A percentile compares a stretch with the other conserved stretches of the same genome.
phyloP scores from a whole-genome alignment of 2,888 invertebrate species.

The Erpobdella octoculata region DNA sequence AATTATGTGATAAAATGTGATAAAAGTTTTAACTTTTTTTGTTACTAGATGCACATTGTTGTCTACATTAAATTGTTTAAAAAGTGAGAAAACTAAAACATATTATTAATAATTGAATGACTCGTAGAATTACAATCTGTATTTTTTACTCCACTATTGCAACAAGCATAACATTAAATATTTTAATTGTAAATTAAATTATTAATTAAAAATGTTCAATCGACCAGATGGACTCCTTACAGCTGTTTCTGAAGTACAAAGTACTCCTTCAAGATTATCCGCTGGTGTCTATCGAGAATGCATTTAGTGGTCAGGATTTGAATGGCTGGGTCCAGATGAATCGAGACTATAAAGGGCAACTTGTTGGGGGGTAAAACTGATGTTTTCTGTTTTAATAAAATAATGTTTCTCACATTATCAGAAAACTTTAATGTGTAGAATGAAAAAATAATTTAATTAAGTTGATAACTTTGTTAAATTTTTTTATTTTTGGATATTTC shows the following conservation, averaged over 20 bases:
- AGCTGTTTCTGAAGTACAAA: constrained; percentile 76
- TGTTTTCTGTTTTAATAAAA: no score
- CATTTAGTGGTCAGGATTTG: constrained; percentile 98
- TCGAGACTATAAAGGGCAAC: constrained; percentile 52
- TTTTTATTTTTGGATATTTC: no score
- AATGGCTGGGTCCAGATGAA: constrained; percentile 70
- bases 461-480: no score
- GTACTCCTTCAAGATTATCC: constrained; percentile 80
- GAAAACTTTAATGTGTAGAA: no score
- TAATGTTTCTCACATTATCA: no score
- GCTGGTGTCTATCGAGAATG: constrained; percentile 95
- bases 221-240: constrained; percentile 69
- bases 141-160: no score
- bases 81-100: not conserved
- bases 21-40: no score
- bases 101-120: not conserved
- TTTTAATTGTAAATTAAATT: not conserved
- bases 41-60: no score
- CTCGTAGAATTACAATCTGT: no score
- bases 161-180: not conserved
- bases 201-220: not conserved
- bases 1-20: no score
- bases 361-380: no score
- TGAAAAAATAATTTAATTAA: no score
- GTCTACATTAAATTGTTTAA: not conserved